phyloP scores from a whole-genome alignment of 2,888 invertebrate genomes.

The Apotomis capreana region DNA sequence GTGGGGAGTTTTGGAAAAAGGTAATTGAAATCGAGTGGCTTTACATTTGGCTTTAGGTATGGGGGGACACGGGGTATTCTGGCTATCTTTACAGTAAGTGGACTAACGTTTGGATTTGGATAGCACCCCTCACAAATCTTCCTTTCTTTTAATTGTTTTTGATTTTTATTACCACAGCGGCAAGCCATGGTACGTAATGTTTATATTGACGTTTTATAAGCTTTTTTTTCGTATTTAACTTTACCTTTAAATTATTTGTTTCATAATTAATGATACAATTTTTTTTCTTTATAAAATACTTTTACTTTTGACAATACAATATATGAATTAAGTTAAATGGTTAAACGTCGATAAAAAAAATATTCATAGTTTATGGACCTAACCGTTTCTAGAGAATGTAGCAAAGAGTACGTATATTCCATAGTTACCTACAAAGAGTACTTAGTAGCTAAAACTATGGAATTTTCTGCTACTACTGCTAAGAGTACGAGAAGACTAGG shows the following conservation, averaged over 20 bases:
- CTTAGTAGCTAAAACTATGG: no score
- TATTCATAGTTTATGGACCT: no score
- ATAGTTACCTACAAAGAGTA: no score
- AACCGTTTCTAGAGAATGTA: no score
- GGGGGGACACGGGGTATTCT: conserved; percentile 11
- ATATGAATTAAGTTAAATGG: no score
- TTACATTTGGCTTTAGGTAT: conserved; percentile 3
- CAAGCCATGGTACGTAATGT: background rate
- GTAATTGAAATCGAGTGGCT: conserved; percentile 9
- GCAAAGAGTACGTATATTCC: no score
- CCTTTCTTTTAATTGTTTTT: background rate
- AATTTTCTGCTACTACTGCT: no score
- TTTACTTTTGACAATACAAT: conserved; percentile 16
- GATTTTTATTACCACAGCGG: background rate
- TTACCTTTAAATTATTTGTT: no score
- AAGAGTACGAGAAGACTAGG: no score
- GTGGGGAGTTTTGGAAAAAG: background rate
- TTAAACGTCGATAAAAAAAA: no score
- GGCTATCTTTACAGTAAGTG: conserved; percentile 20
- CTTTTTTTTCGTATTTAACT: no score
- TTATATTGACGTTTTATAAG: background rate
- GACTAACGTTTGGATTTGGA: conserved; percentile 12
- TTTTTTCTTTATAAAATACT: background rate
- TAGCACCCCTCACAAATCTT: conserved; percentile 20
- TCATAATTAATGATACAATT: background rate